Evolutionary conservation across 2,797 vertebrate species (phyloP).

Genomic region (Pseudocheirus occidentalis): DNA sequence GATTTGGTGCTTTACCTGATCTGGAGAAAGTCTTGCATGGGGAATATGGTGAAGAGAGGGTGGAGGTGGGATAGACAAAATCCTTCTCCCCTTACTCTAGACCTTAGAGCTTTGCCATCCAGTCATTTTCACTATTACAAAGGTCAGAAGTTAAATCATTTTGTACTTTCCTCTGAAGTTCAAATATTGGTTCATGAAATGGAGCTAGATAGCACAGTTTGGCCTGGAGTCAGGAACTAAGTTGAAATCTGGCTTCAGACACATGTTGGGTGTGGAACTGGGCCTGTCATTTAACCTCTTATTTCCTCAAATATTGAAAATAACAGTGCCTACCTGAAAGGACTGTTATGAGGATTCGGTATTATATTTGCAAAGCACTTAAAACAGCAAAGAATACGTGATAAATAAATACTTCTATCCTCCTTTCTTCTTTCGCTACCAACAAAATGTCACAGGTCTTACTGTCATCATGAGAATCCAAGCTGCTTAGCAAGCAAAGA

Average conservation of each 20-base stretch:
- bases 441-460: not conserved
- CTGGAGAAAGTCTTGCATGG: not conserved
- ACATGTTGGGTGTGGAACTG: not conserved
- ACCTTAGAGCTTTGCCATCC: not conserved
- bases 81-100: not conserved
- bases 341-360: not conserved
- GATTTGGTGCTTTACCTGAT: not conserved
- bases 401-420: not conserved
- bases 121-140: not conserved
- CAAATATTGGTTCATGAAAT: not conserved
- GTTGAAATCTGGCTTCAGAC: not conserved
- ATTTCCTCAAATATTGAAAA: not conserved
- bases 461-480: not conserved
- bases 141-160: not conserved
- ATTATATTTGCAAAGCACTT: not conserved
- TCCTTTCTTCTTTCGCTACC: not conserved
- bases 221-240: not conserved
- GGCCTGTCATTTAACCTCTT: conserved; percentile 1
- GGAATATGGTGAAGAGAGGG: not conserved
- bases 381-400: not conserved
- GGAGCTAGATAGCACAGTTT: not conserved
- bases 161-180: not conserved
- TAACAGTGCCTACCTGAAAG: conserved; percentile 28
- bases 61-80: not conserved
- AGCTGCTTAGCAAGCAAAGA: not conserved